Base-by-base conservation (phyloP, 2,797 vertebrate species). In the Sardinella longiceps region DNA sequence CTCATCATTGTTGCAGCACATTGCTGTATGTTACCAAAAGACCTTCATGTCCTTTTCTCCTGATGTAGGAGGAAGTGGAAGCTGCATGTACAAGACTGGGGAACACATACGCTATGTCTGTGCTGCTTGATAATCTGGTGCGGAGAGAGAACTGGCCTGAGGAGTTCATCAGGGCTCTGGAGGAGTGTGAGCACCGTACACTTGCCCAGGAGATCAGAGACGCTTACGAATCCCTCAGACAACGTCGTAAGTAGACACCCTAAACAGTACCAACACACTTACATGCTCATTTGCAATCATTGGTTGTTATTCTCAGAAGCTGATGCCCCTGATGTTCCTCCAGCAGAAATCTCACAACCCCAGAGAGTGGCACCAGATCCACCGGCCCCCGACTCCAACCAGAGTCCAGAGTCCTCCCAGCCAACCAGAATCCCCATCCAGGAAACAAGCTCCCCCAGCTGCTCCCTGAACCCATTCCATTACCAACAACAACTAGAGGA, bases 111-210 rank as follows among this genome's bases (percentile, higher is more conserved):
- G 90, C 90, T 82, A 93, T 95, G 92, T 83, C 88, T 82, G 81
- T 90, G 18, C 93, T 96, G 3, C 87, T 96, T 89, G 93, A 95
- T 1, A 94, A 92, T 87, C 91, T 96, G 20, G 94, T 82, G 84
- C 93, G 92, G 53, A 87, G 95, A 50, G 91, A 95, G 11, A 94
- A 92, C 85, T 96, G 95, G 95, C 91, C 93, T 0, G 92, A 94
- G 51, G 87, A 95, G 85, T 93, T 96, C 48, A 95, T 96, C 50
- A 0, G 23, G 1, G 95, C 93, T 0, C 90, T 96, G 0, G 88
- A 88, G 80, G 85, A 28, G 0, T 94, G 91, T 84, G 93, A 95
- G 66, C 90, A 95, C 0, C 0, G 0, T 0, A 3, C 0, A 0
- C 80, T 96, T 5, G 94, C 95, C 11, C 83, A 86, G 9, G 91